Percentiles rank a stretch among this genome's conserved stretches.
Evolutionary conservation across 2,797 vertebrate genomes (phyloP).

Genomic region (Danio jaintianensis): DNA sequence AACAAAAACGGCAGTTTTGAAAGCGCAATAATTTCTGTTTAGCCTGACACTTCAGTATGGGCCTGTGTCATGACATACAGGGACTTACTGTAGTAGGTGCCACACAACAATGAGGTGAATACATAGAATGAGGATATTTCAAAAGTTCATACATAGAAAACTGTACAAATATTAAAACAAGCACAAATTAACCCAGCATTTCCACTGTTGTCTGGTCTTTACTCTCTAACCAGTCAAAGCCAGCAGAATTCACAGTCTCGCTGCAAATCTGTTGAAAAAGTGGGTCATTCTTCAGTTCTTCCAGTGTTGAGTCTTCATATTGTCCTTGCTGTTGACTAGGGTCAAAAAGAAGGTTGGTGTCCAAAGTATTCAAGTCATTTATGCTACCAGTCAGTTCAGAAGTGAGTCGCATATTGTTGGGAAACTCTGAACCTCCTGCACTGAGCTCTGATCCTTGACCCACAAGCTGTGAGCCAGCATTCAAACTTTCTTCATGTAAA

Average conservation of each 20-base stretch:
- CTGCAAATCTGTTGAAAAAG: slow-evolving; percentile 96
- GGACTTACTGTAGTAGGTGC: slow-evolving; percentile 84
- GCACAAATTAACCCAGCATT: slow-evolving; percentile 91
- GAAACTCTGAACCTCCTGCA: slow-evolving; percentile 83
- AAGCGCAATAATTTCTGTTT: slow-evolving; percentile 85
- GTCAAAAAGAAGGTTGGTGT: slow-evolving; percentile 96
- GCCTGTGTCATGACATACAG: slow-evolving; percentile 86
- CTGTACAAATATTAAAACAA: slow-evolving; percentile 68
- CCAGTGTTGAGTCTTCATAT: slow-evolving; percentile 89
- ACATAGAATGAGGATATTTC: slow-evolving; percentile 60
- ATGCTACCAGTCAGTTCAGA: slow-evolving; percentile 96
- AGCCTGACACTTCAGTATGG: slow-evolving; percentile 91
- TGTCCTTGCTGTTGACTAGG: slow-evolving; percentile 93
- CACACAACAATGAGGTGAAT: slow-evolving; percentile 74
- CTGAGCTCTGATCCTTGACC: slow-evolving; percentile 87
- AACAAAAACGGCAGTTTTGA: slow-evolving; percentile 67
- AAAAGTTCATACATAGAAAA: slow-evolving; percentile 72
- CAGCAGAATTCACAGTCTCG: slow-evolving; percentile 88
- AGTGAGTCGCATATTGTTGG: slow-evolving; percentile 91
- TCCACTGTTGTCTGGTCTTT: slow-evolving; percentile 97
- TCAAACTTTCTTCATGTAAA: slow-evolving; percentile 83
- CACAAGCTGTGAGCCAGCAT: slow-evolving; percentile 83
- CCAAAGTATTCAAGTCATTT: slow-evolving; percentile 93
- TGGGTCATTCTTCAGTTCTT: slow-evolving; percentile 93
- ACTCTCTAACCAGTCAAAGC: slow-evolving; percentile 98